These are phyloP conservation scores for Cephus pulcher DNA, from an alignment of 2,888 invertebrate species.

Conservation along the genomic window DNA sequence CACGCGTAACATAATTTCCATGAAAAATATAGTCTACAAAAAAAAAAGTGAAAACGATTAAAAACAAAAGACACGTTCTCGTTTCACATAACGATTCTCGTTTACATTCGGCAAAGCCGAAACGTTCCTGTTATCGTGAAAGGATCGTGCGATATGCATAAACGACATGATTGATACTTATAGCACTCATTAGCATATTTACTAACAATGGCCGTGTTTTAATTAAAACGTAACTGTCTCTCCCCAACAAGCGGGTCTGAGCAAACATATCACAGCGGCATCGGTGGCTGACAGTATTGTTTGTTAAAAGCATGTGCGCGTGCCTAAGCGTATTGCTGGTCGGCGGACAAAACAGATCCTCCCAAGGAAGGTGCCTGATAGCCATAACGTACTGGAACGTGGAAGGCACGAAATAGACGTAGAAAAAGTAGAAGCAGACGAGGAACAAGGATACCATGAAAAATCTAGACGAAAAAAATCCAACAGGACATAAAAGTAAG, in stretches of 20 bases:
- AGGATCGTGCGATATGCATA: slow-evolving; percentile 33
- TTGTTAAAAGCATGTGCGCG: slow-evolving; percentile 11
- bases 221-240: slow-evolving; percentile 49
- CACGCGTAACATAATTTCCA: neutral
- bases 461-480: neutral
- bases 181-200: slow-evolving; percentile 47
- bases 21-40: neutral
- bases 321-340: neutral
- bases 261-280: slow-evolving; percentile 11
- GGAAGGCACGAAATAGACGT: neutral
- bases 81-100: slow-evolving; percentile 1
- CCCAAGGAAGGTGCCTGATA: neutral
- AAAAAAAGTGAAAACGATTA: neutral
- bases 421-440: neutral
- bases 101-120: neutral
- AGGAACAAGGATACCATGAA: neutral
- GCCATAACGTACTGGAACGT: neutral
- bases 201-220: slow-evolving; percentile 46
- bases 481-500: neutral
- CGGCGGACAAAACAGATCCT: neutral
- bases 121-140: neutral
- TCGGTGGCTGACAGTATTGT: slow-evolving; percentile 26
- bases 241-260: slow-evolving; percentile 10
- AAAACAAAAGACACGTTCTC: neutral
- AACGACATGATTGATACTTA: slow-evolving; percentile 54